Evolutionary conservation across 2,113 vertebrate species (phyloP), one percentile per base, ranked within the genome.

Genomic region (Dicrurus megarhynchus): DNA sequence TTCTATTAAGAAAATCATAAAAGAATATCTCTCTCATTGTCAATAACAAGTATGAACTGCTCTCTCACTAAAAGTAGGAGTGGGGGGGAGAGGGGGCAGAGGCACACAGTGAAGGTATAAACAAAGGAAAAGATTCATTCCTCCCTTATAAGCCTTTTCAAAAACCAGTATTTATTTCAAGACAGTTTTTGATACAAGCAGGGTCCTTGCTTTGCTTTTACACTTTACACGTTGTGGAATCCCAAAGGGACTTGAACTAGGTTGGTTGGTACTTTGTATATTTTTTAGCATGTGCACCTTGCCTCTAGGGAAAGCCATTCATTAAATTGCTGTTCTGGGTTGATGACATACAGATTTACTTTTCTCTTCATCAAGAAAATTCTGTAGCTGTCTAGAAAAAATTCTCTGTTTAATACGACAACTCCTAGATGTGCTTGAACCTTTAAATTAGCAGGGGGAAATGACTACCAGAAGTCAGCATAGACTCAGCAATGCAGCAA

Each of bases 321-420:
- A 91, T 93, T 97, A 94, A 93, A 91, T 76, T 87, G 91, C 92
- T 89, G 18, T 88, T 93, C 59, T 79, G 57, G 50, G 50, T 59
- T 94, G 93, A 84, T 93, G 96, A 91, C 95, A 97, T 89, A 95
- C 83, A 92, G 84, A 93, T 94, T 95, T 95, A 90, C 80, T 97
- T 92, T 90, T 81, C 91, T 93, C 89, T 90, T 91, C 83, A 87
- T 93, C 89, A 90, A 56, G 92, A 93, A 90, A 93, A 88, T 84
- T 78, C 47, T 76, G 30, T 52, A 90, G 42, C 50, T 90, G 47
- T 74, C 47, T 70, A 82, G 69, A 39, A 89, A 93, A 60, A 61
- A 19, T 1, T 35, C 41, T 61, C 4, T 68, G n/a, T 84, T 65
- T 84, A 74, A 71, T 81, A 23, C 1, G 4, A 50, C 33, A 37